Evolutionary conservation across 2,797 vertebrate genomes (phyloP), one percentile per base, ranked within the genome.

Genomic region (Cottoperca gobio): DNA sequence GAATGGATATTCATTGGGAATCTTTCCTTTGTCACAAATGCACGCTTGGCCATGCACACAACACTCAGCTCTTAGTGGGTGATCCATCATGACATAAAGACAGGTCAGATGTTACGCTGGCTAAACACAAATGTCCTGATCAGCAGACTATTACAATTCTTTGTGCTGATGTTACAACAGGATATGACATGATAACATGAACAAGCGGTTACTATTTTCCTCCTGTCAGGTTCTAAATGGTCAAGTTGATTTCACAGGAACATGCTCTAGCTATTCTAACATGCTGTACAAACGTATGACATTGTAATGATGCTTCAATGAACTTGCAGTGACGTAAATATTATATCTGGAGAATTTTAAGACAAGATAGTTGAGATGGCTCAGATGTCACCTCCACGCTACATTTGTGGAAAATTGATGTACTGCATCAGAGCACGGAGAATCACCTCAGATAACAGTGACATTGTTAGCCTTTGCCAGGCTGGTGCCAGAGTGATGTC

Each of bases 51-150:
- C 68, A 65, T 89, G 84, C 87, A 83, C 84, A 42, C 68, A 62
- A 76, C 83, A 75, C 66, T 89, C 74, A 59, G 64, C 74, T 82
- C 80, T 77, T 81, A 70, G 85, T 75, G 86, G 88, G 92, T 89
- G 90, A 94, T 94, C 92, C 91, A 94, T 94, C 94, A 93, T 79
- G 85, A 85, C 88, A 82, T 61, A n/a, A 70, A 90, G 88, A 92
- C 90, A 87, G 87, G 93, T 92, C 89, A 91, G 89, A 88, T 88
- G 92, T 87, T 92, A 86, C 84, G 16, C 85, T 81, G 82, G 84
- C 85, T 89, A 71, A 87, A 86, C 89, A 87, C 84, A 87, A 83
- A 90, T 80, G 84, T 86, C 81, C 83, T 55, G 68, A 89, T 92
- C 85, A 81, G 70, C 39, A 16, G 61, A 66, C 82, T 82, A 62